Conservation (phyloP, 1,140 invertebrate species). For the Tetragnatha versicolor region DNA sequence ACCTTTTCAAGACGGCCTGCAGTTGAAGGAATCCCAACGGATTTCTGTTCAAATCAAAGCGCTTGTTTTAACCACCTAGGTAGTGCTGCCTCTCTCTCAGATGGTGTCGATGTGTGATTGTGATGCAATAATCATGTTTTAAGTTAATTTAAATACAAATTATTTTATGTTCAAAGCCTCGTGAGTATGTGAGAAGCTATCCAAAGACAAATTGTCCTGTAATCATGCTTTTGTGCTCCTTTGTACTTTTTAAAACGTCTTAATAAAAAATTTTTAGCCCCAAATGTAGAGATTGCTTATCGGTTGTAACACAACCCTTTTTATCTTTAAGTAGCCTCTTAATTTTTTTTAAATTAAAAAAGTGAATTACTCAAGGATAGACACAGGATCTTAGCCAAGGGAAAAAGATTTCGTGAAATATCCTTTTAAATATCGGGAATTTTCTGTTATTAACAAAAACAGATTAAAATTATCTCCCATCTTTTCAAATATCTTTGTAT, state of each 20-base stretch:
- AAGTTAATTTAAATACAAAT: slow-evolving; percentile 34
- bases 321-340: neutral
- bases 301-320: too few species aligned
- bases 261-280: slow-evolving; percentile 50
- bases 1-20: slow-evolving; percentile 3
- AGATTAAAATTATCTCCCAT: too few species aligned
- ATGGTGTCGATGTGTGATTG: slow-evolving; percentile 18
- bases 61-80: slow-evolving; percentile 53
- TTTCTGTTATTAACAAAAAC: too few species aligned
- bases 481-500: too few species aligned
- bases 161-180: slow-evolving; percentile 40
- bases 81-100: slow-evolving; percentile 30
- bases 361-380: too few species aligned
- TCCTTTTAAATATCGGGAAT: too few species aligned
- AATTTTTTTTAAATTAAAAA: neutral
- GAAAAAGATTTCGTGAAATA: too few species aligned
- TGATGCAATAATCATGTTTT: slow-evolving; percentile 23
- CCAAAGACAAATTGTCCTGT: slow-evolving; percentile 20
- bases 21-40: neutral
- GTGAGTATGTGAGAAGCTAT: slow-evolving; percentile 30
- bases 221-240: slow-evolving; percentile 55
- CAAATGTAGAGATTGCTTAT: neutral
- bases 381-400: too few species aligned
- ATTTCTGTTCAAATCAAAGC: slow-evolving; percentile 11
- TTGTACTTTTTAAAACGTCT: slow-evolving; percentile 54